Percentiles rank a stretch among this genome's conserved stretches.
Evolutionary conservation across 2,113 vertebrate genomes (phyloP).

Genomic region (Potamarius usumacintae): DNA sequence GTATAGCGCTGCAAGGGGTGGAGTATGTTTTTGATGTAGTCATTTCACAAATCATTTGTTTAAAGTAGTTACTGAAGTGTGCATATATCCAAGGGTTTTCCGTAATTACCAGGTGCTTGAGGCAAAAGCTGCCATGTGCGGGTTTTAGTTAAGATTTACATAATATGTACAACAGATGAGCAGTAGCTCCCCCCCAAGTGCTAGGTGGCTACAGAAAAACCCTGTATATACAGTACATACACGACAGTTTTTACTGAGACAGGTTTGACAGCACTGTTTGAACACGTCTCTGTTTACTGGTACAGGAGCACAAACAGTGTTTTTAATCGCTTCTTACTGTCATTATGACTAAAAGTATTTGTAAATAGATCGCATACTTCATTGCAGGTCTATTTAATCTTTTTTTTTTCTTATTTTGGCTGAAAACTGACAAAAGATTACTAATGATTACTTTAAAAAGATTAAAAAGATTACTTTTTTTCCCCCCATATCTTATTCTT

Average conservation of each 20-base stretch:
- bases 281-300: background rate
- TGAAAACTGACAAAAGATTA: background rate
- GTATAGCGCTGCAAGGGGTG: background rate
- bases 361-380: background rate
- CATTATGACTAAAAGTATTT: background rate
- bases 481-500: too few relatives aligned
- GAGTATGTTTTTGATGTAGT: background rate
- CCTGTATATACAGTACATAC: background rate
- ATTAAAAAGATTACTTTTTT: too few relatives aligned
- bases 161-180: background rate
- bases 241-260: background rate
- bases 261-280: background rate
- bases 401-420: background rate
- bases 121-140: background rate
- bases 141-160: background rate
- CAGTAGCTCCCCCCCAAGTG: background rate
- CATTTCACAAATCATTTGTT: background rate
- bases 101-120: background rate
- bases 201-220: background rate
- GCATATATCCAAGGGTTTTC: background rate
- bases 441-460: too few relatives aligned
- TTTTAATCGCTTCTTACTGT: background rate
- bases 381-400: background rate
- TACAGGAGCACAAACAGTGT: background rate
- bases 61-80: too few relatives aligned